These are phyloP conservation scores for Drosophila seclusa DNA, from an alignment of 2,888 invertebrate genomes.

Conservation along the genomic window DNA sequence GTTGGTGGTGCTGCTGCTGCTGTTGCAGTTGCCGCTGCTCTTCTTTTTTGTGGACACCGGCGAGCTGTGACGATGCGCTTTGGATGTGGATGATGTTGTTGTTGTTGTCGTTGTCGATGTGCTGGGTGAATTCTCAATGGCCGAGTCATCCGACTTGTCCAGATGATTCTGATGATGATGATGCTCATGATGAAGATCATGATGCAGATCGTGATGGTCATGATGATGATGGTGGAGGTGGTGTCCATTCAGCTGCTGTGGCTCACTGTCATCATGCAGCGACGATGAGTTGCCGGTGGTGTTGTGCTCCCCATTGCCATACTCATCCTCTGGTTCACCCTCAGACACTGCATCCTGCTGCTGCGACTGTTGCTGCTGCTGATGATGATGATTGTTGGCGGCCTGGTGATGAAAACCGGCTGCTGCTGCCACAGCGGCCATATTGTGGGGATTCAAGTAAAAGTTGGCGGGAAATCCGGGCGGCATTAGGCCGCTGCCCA, in stretches of 20 bases:
- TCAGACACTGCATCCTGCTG: constrained; percentile 71
- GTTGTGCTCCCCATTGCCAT: constrained; percentile 69
- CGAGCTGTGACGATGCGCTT: constrained; percentile 65
- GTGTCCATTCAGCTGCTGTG: constrained; percentile 72
- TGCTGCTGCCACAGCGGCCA: constrained; percentile 68
- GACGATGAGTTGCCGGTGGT: constrained; percentile 72
- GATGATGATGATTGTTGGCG: constrained; percentile 46
- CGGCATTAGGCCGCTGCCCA: constrained; percentile 62
- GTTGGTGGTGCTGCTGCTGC: constrained; percentile 33
- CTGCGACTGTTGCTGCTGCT: constrained; percentile 31
- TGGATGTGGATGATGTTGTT: constrained; percentile 35
- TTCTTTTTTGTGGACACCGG: constrained; percentile 82
- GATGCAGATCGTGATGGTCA: constrained; percentile 27
- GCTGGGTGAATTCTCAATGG: constrained; percentile 82
- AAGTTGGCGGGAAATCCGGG: constrained; percentile 76
- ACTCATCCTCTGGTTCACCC: constrained; percentile 74
- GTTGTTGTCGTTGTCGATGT: constrained; percentile 77
- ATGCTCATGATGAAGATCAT: constrained; percentile 40
- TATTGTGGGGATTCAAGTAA: constrained; percentile 78
- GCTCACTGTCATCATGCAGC: constrained; percentile 66
- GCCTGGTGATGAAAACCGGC: constrained; percentile 65
- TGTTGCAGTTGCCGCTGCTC: constrained; percentile 38
- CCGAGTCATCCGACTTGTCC: constrained; percentile 82
- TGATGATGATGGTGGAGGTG: constrained; percentile 54
- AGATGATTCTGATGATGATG: constrained; percentile 59